Evolutionary conservation across 2,113 vertebrate genomes (phyloP).

Genomic region (Anthoscopus minutus): DNA sequence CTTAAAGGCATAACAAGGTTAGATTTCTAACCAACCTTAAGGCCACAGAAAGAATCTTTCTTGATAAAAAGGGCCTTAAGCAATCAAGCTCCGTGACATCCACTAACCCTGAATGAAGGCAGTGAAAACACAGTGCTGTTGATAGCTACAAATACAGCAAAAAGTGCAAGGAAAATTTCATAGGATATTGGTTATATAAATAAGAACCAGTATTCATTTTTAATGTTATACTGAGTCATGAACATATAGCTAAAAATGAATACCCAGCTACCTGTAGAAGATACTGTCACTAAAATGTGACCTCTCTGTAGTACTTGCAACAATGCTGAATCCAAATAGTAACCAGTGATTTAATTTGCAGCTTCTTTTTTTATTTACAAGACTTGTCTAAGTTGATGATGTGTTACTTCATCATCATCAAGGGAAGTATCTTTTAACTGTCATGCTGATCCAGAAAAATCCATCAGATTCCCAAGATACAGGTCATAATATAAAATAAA

Average conservation of each 20-base stretch:
- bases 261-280: not conserved
- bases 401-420: constrained; percentile 1
- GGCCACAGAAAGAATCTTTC: not conserved
- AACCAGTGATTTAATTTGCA: not conserved
- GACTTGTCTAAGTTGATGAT: not conserved
- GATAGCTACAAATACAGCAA: not conserved
- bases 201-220: not conserved
- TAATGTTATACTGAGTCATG: not conserved
- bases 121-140: not conserved
- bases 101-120: not conserved
- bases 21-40: not conserved
- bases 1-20: not conserved
- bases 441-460: not conserved
- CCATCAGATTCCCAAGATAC: not conserved
- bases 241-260: not conserved
- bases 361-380: constrained; percentile 36
- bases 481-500: not conserved
- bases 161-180: not conserved
- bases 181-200: not conserved
- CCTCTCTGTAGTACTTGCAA: not conserved
- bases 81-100: not conserved
- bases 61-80: not conserved
- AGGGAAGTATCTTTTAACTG: not conserved
- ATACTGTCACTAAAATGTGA: not conserved
- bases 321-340: not conserved